Evolutionary conservation across 2,888 invertebrate genomes (phyloP).

Genomic region (Pristionchus maxplancki): DNA sequence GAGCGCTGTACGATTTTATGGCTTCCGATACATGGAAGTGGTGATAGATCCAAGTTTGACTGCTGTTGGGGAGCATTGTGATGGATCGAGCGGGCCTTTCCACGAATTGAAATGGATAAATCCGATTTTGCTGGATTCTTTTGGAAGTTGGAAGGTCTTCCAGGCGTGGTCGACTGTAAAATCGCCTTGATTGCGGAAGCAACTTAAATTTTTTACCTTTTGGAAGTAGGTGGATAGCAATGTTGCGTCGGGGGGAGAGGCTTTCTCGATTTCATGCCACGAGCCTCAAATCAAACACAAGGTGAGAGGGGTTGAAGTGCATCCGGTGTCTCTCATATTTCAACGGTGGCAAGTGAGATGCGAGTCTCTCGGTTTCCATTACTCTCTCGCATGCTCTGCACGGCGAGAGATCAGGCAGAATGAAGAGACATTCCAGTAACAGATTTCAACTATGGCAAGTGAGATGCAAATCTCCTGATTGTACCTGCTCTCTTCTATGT

Average conservation of each 20-base stretch:
- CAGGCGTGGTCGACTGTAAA: too few species aligned
- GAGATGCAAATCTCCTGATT: not conserved
- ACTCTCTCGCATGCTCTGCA: too few species aligned
- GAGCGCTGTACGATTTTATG: constrained; percentile 39
- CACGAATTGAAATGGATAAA: too few species aligned
- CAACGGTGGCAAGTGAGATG: not conserved
- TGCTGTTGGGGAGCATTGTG: not conserved
- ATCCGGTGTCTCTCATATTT: not conserved
- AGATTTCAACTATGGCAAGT: too few species aligned
- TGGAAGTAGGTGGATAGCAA: not conserved
- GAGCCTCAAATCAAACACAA: not conserved
- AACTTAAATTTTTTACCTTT: too few species aligned
- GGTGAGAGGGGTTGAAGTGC: constrained; percentile 1
- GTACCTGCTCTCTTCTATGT: too few species aligned
- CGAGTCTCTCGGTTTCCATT: not conserved
- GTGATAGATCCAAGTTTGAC: not conserved
- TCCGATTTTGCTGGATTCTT: too few species aligned
- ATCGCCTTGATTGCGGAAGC: too few species aligned
- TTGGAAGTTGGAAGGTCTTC: too few species aligned
- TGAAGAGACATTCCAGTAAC: not conserved
- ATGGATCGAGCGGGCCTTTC: too few species aligned
- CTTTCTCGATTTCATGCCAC: constrained; percentile 1
- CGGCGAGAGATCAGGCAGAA: too few species aligned
- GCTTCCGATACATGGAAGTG: not conserved
- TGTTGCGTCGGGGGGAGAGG: not conserved